Evolutionary conservation across 2,888 invertebrate genomes (phyloP).

Genomic region (Proisotoma minuta): DNA sequence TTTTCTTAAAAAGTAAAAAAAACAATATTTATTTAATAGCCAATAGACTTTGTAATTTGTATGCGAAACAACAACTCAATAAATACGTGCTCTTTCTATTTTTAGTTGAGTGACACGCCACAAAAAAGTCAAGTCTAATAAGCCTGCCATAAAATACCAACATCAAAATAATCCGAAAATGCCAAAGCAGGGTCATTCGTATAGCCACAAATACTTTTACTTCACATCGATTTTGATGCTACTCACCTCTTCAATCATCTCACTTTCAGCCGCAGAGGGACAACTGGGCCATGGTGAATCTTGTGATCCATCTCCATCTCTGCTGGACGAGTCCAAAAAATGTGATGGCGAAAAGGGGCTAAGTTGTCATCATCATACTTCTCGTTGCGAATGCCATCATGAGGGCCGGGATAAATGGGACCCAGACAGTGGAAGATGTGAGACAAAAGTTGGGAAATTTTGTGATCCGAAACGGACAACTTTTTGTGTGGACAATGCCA

Average conservation of each 20-base stretch:
- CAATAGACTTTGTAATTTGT: too few relatives aligned
- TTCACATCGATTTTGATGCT: too few relatives aligned
- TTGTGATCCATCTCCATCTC: conserved; percentile 23
- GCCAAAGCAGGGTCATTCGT: too few relatives aligned
- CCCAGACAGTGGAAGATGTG: conserved; percentile 21
- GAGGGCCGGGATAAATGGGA: conserved; percentile 29
- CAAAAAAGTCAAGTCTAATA: too few relatives aligned
- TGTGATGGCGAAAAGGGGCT: conserved; percentile 33
- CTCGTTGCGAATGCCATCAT: conserved; percentile 34
- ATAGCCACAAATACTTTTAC: too few relatives aligned
- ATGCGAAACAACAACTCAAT: too few relatives aligned
- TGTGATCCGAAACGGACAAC: conserved; percentile 21
- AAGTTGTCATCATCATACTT: conserved; percentile 23
- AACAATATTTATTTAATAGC: too few relatives aligned
- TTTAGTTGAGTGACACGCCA: too few relatives aligned
- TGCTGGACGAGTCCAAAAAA: conserved; percentile 20
- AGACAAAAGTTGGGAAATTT: conserved; percentile 35
- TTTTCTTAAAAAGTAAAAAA: too few relatives aligned
- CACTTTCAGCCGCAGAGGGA: conserved; percentile 8
- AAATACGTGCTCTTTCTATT: too few relatives aligned
- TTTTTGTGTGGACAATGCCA: conserved; percentile 30
- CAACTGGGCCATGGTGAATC: conserved; percentile 23
- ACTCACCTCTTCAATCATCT: conserved; percentile 7
- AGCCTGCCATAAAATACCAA: too few relatives aligned
- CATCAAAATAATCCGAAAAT: too few relatives aligned